Evolutionary conservation across 1,140 invertebrate genomes (phyloP).

Genomic region (Apis dorsata): DNA sequence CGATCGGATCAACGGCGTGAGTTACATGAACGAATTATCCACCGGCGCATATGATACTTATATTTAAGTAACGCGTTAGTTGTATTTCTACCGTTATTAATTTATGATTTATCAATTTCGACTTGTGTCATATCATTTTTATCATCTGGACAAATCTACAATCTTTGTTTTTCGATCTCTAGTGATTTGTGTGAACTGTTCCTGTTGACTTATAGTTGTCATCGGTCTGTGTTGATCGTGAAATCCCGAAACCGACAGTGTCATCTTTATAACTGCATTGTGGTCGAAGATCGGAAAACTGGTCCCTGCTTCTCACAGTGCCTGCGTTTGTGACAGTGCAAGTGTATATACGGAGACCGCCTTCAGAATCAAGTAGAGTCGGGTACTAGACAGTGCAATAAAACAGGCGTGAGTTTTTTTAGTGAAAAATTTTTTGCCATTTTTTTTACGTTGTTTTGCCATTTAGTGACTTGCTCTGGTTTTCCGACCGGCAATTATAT

Average conservation of each 20-base stretch:
- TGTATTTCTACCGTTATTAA: not conserved
- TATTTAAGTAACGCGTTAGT: conserved; percentile 16
- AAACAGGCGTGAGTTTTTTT: conserved; percentile 34
- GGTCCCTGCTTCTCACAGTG: conserved; percentile 28
- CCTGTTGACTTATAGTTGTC: conserved; percentile 30
- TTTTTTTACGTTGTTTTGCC: not conserved
- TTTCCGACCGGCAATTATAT: not conserved
- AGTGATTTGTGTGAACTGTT: conserved; percentile 8
- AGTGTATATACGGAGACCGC: conserved; percentile 53
- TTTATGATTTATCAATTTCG: not conserved
- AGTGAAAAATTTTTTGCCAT: not conserved
- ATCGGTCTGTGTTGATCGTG: conserved; percentile 7
- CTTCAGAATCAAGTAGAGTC: conserved; percentile 28
- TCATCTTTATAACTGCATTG: conserved; percentile 3
- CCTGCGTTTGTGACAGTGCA: conserved; percentile 69
- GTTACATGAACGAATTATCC: conserved; percentile 35
- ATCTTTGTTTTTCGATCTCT: not conserved
- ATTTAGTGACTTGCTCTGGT: not conserved
- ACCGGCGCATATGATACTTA: conserved; percentile 35
- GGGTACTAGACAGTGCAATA: conserved; percentile 39
- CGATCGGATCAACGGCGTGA: conserved; percentile 76
- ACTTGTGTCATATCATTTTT: not conserved
- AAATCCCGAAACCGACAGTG: conserved; percentile 15
- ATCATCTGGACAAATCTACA: not conserved
- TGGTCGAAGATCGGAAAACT: conserved; percentile 30